Evolutionary conservation across 2,888 invertebrate species (phyloP), one percentile per base, ranked within the genome.

Genomic region (Cloeon dipterum): DNA sequence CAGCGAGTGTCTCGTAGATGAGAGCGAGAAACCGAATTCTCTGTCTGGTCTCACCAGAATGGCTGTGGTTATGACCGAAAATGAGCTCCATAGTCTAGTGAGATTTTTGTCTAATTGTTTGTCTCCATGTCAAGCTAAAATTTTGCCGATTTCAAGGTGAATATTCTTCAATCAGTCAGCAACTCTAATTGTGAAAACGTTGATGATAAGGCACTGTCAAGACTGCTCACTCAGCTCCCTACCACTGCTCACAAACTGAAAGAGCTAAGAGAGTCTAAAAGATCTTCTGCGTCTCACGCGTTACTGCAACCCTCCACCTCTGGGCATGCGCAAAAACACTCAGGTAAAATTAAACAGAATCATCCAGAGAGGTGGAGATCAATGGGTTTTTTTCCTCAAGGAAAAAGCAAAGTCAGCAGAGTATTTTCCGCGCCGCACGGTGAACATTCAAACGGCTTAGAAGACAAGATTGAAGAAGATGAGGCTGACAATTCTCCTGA

Each of bases 31-130:
- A 5, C 5, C 5, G 7, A 7, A 29, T 5, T 8, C 5, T 29
- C 11, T 5, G 7, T 63, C 66, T 42, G 70, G 68, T 36, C 59
- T 75, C 35, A 59, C 65, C 20, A 61, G 76, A 39, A 65, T 69
- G 7, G 68, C 74, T 35, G 66, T 73, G 25, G 56, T 79, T 13
- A 68, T 77, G 44, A 74, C 75, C 1, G 70, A 73, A 43, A 55
- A 56, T 14, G 75, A 81, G 46, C 56, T 81, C 8, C 61, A 67
- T 41, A 60, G 62, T 42, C 59, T 78, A 52, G 68, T 68, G 50
- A 52, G 56, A 49, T 29, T 14, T 10, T 10, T 26, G 3, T 26
- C 16, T 26, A 5, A 16, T 26, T 26, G 10, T 14, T 26, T 3
- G 26, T 5, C 14, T 10, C 33, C 8, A 17, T 33, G 3, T 20